phyloP scores from a whole-genome alignment of 1,140 invertebrate genomes.

The Paraescarpia echinospica region DNA sequence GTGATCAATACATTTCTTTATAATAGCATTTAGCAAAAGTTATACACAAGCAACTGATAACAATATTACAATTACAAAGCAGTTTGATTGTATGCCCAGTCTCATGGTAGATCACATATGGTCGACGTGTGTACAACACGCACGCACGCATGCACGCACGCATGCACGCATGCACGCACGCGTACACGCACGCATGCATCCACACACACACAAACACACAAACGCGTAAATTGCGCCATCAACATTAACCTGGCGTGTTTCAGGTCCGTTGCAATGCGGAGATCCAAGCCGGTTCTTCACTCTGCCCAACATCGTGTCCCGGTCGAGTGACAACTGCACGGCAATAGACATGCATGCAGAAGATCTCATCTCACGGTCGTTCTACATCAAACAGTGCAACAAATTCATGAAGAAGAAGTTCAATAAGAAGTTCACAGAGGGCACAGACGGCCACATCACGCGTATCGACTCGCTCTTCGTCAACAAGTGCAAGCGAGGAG shows the following conservation, averaged over 20 bases:
- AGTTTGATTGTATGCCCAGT: not conserved
- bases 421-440: not conserved
- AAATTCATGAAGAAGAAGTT: not conserved
- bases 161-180: not conserved
- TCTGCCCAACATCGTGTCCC: not conserved
- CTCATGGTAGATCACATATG: not conserved
- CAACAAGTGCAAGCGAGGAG: not conserved
- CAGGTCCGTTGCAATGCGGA: not conserved
- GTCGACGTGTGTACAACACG: not conserved
- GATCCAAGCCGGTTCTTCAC: not conserved
- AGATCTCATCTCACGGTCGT: not conserved
- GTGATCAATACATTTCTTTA: no score
- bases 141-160: not conserved
- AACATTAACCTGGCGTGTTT: not conserved
- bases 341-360: not conserved
- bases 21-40: not conserved
- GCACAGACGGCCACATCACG: not conserved
- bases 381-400: not conserved
- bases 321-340: not conserved
- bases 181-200: not conserved
- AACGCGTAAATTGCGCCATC: not conserved
- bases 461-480: not conserved
- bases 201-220: not conserved
- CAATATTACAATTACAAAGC: not conserved
- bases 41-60: not conserved